Base-by-base conservation (phyloP, 2,888 invertebrate genomes). In the Acanthosepion esculentum region DNA sequence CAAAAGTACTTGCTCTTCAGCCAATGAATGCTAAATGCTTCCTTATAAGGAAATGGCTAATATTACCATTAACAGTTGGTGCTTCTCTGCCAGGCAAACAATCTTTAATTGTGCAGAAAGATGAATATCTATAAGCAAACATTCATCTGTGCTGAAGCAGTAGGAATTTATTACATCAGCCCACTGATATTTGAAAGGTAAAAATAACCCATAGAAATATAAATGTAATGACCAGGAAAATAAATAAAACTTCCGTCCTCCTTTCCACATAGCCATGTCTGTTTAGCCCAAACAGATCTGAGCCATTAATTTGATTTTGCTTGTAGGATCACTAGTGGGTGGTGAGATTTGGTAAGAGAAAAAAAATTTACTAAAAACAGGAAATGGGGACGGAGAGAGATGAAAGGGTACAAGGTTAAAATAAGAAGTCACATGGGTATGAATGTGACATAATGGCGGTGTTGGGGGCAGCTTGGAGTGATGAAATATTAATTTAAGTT, bases 401-500 rank as follows among this genome's bases (percentile, higher is more conserved):
- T 78, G 33, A 78, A 78, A n/a, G n/a, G n/a, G n/a, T 33, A 78
- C 78, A 78, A 33, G 78, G 78, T n/a, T 33, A n/a, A 78, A n/a
- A 33, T 78, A 33, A n/a, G n/a, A 15, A n/a, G 78, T 33, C n/a
- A 18, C n/a, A n/a, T 2, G n/a, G 78, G 78, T 78, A 78, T n/a
- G 5, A 78, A n/a, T 15, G n/a, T 78, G 78, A 78, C 78, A n/a
- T 78, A n/a, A 78, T 2, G n/a, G n/a, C 1, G 4, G 10, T 15
- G 78, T 33, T 78, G 10, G 78, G 41, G 41, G 41, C 41, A 41
- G 12, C 78, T 33, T n/a, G 12, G n/a, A n/a, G n/a, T 33, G 78
- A 78, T 78, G 78, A 78, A 78, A 78, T 78, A 78, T 78, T 78
- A 78, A 78, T 78, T 78, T 33, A 78, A 78, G 78, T 78, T 78